A percentile compares a stretch with the other conserved stretches of the same genome.
Evolutionary conservation across 2,888 invertebrate species (phyloP).

Genomic region (Drosophila hamatofila): DNA sequence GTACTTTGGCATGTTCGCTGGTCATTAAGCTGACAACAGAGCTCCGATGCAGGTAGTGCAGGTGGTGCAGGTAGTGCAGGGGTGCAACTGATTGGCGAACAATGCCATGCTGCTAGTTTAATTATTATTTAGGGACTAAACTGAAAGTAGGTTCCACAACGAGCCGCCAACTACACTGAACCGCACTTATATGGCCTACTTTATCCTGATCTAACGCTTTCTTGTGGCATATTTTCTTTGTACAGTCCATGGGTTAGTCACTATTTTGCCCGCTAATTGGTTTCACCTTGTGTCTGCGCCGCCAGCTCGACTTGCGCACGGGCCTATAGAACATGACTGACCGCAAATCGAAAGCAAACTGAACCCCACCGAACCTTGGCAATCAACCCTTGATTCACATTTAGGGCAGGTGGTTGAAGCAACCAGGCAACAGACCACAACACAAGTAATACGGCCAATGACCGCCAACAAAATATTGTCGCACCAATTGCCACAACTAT

Average conservation of each 20-base stretch:
- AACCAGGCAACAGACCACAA: conserved; percentile 77
- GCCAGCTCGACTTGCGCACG: conserved; percentile 51
- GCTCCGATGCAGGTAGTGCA: background rate
- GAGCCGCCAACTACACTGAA: background rate
- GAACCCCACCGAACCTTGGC: conserved; percentile 32
- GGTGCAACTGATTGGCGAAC: conserved; percentile 17
- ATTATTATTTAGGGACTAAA: conserved; percentile 31
- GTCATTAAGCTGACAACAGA: conserved; percentile 54
- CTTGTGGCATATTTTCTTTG: background rate
- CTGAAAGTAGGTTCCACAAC: background rate
- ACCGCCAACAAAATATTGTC: conserved; percentile 16
- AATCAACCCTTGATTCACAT: conserved; percentile 29
- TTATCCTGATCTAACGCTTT: background rate
- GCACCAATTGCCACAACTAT: conserved; percentile 5
- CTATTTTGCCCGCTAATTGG: conserved; percentile 27
- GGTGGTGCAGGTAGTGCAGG: conserved; percentile 5
- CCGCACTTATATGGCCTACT: background rate
- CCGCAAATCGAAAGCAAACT: conserved; percentile 66
- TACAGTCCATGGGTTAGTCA: conserved; percentile 4
- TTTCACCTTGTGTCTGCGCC: conserved; percentile 58
- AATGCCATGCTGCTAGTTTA: conserved; percentile 32
- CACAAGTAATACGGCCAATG: conserved; percentile 46
- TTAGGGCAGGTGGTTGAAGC: conserved; percentile 35
- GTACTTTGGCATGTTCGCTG: conserved; percentile 56
- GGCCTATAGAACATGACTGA: conserved; percentile 68